Percentiles rank a stretch among this genome's conserved stretches.
Conservation (phyloP, 2,888 invertebrate species). For the Mimachlamys varia region DNA sequence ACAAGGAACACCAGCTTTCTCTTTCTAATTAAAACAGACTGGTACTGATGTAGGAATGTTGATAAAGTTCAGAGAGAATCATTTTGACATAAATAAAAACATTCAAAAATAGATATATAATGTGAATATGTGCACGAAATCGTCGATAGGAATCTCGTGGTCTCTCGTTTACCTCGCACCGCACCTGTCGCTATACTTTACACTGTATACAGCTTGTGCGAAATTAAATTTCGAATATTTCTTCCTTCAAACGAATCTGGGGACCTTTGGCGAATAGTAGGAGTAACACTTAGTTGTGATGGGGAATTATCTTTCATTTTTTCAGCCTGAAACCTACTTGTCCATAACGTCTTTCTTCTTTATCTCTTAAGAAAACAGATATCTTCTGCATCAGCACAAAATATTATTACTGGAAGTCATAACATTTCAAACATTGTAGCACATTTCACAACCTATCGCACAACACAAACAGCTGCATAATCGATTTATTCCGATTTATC, state of each 20-base stretch:
- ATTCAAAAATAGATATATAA: background rate
- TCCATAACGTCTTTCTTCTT: background rate
- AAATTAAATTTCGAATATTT: background rate
- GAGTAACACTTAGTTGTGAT: background rate
- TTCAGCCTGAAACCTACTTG: background rate
- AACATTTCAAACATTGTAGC: constrained; percentile 33
- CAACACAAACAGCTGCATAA: constrained; percentile 15
- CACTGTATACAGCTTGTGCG: background rate
- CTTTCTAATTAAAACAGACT: background rate
- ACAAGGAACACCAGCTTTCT: no score
- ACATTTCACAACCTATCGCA: constrained; percentile 1
- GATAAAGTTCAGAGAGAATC: background rate
- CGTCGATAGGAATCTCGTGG: background rate
- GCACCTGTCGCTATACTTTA: background rate
- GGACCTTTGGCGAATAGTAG: background rate
- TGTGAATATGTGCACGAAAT: constrained; percentile 11
- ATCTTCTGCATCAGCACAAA: constrained; percentile 27
- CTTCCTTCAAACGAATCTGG: background rate
- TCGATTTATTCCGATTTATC: constrained; percentile 19
- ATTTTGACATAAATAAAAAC: background rate
- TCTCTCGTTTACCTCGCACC: background rate
- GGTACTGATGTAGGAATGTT: background rate
- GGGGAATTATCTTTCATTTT: background rate
- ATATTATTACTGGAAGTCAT: constrained; percentile 33
- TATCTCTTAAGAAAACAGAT: background rate